Evolutionary conservation across 2,888 invertebrate genomes (phyloP), one percentile per base, ranked within the genome.

Genomic region (Argyresthia albistria): DNA sequence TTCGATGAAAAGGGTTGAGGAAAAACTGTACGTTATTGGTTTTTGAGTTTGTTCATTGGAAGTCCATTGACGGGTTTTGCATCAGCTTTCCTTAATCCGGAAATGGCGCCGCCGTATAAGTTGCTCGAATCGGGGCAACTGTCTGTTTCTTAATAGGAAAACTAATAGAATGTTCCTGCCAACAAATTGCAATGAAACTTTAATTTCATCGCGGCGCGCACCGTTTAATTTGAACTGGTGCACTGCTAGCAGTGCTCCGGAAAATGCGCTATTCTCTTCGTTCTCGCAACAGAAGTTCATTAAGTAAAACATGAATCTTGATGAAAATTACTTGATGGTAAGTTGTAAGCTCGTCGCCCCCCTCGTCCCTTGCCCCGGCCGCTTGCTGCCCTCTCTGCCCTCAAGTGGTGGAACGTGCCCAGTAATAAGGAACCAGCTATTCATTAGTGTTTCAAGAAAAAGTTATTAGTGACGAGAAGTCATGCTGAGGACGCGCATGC

Each of bases 361-460:
- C 46, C 51, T 45, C 55, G 50, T 51, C 62, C 57, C 57, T 58
- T 57, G 55, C 60, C 56, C 57, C 60, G 56, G 54, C 57, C 58
- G 57, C 56, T 57, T 57, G 25, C 53, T 42, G 16, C 14, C 56
- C 54, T 51, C 56, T 52, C 51, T 53, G 56, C 56, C 57, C 62
- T 70, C 65, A 68, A 83, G 82, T 73, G 74, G 74, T 58, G 66
- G 70, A 76, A 82, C 86, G 86, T 86, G 86, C 79, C 65, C 69
- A 64, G 86, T 76, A 86, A 84, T 86, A 84, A 77, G 73, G 65
- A 70, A 66, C 76, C 70, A 73, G 74, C 73, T 80, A 83, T 82
- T 84, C 84, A 86, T 84, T 86, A 82, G 79, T 77, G 80, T 82
- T 80, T 81, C 76, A 70, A 80, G 81, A 80, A 84, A 80, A 82